phyloP scores from a whole-genome alignment of 2,888 invertebrate species.

The Cantharis rustica region DNA sequence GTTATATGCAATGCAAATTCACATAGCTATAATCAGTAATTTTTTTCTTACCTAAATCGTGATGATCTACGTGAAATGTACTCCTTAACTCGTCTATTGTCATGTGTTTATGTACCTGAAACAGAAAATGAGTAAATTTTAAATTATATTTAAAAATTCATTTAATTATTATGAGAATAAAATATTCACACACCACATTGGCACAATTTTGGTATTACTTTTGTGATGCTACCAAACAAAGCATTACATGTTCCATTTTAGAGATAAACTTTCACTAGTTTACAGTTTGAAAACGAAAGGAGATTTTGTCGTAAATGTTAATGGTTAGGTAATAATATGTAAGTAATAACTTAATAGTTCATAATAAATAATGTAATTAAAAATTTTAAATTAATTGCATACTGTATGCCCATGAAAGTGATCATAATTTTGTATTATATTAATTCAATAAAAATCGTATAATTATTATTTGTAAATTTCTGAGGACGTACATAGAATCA shows the following conservation, averaged over 20 bases:
- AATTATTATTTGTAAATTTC: neutral
- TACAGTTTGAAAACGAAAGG: constrained; percentile 31
- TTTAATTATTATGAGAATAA: neutral
- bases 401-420: neutral
- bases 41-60: constrained; percentile 63
- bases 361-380: neutral
- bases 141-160: neutral
- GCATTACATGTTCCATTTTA: neutral
- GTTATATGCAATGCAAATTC: neutral
- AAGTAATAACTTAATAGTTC: neutral
- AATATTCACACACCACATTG: neutral
- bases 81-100: constrained; percentile 78
- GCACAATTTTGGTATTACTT: neutral
- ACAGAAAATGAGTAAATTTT: constrained; percentile 48
- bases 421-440: neutral
- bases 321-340: constrained; percentile 27
- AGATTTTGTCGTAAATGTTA: constrained; percentile 29
- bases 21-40: neutral
- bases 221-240: neutral
- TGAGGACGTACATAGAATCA: neutral
- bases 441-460: neutral
- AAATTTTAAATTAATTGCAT: neutral
- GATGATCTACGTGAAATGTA: constrained; percentile 83
- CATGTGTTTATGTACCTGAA: constrained; percentile 90
- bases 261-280: constrained; percentile 24